Evolutionary conservation across 2,113 vertebrate genomes (phyloP).

Genomic region (Acrocephalus kingi): DNA sequence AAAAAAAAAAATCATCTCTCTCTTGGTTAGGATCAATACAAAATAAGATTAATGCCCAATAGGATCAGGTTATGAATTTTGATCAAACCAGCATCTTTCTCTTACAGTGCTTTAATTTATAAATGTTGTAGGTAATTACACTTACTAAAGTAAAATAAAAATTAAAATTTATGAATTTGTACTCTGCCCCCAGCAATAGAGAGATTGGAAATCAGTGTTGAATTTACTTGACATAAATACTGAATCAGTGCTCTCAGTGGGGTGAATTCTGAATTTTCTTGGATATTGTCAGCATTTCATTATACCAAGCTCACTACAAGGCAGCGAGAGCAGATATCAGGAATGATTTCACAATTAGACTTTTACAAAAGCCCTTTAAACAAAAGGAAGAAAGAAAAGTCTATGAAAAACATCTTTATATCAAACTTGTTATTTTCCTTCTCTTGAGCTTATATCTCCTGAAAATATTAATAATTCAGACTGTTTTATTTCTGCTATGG

Average conservation of each 20-base stretch:
- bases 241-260: constrained; percentile 24
- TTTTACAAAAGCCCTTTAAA: background rate
- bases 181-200: constrained; percentile 38
- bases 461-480: background rate
- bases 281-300: constrained; percentile 23
- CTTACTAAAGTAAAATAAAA: constrained; percentile 63
- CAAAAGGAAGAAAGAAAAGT: background rate
- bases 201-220: constrained; percentile 59
- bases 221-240: constrained; percentile 54
- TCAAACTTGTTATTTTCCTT: background rate
- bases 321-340: background rate
- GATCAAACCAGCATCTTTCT: constrained; percentile 36
- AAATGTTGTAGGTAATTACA: constrained; percentile 58
- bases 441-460: background rate
- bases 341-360: background rate
- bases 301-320: background rate
- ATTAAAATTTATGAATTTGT: constrained; percentile 64
- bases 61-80: constrained; percentile 43
- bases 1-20: background rate
- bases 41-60: constrained; percentile 22
- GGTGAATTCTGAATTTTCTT: constrained; percentile 26
- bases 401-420: background rate
- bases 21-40: constrained; percentile 17
- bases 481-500: background rate
- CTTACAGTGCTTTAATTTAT: constrained; percentile 28